Percentiles rank a stretch among this genome's conserved stretches.
These are phyloP conservation scores for Larimichthys crocea DNA, from an alignment of 2,113 vertebrate genomes.

Conservation along the genomic window DNA sequence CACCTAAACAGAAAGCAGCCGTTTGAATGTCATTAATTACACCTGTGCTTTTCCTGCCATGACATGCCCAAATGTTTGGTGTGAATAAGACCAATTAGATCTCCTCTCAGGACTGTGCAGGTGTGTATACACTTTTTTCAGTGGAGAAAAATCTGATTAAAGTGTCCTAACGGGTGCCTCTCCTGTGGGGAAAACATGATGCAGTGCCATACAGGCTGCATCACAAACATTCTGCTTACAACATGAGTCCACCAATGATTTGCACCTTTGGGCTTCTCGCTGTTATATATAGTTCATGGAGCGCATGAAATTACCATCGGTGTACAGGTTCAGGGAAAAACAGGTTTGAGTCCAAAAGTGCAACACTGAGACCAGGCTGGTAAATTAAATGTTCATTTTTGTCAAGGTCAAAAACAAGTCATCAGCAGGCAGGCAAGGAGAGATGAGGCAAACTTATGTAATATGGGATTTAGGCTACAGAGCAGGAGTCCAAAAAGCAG, in stretches of 20 bases:
- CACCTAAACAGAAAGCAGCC: not conserved
- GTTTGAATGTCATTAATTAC: not conserved
- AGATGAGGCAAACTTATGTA: not conserved
- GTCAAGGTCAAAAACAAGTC: not conserved
- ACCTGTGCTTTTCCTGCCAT: not conserved
- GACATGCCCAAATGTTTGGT: not conserved
- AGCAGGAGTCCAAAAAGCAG: not conserved
- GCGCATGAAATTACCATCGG: not conserved
- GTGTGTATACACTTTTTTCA: not conserved
- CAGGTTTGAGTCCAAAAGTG: not conserved
- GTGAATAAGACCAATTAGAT: not conserved
- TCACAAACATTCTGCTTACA: no score
- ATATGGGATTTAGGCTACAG: not conserved
- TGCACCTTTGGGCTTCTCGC: not conserved
- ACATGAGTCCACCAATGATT: not conserved
- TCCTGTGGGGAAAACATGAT: no score
- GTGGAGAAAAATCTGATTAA: not conserved
- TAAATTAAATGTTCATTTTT: not conserved
- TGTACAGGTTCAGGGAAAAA: not conserved
- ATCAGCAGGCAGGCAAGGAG: not conserved
- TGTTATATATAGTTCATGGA: not conserved
- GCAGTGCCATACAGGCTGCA: not conserved
- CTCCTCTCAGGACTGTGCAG: not conserved
- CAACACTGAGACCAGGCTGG: not conserved
- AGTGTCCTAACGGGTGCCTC: no score